Conservation (phyloP, 2,113 vertebrate species). For the Oryzias javanicus region DNA sequence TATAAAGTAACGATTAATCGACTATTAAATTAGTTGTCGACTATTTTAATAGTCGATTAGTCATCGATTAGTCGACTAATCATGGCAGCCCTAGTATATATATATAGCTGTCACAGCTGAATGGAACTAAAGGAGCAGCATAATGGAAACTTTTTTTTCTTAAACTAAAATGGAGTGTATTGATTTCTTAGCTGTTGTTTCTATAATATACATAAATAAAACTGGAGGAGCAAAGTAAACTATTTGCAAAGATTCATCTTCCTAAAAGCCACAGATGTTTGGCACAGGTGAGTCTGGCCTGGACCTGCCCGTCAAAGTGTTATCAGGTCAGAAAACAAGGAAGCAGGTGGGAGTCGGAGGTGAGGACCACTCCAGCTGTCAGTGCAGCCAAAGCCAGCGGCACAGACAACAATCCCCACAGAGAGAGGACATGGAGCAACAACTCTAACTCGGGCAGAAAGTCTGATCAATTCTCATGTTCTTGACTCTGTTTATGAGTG, state of each 20-base stretch:
- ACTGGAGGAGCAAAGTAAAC: background rate
- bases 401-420: conserved; percentile 34
- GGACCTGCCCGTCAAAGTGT: conserved; percentile 43
- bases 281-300: conserved; percentile 24
- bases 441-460: conserved; percentile 11
- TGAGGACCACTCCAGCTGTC: conserved; percentile 59
- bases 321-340: conserved; percentile 61
- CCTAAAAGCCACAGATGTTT: conserved; percentile 40
- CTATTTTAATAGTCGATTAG: no score
- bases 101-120: no score
- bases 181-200: no score
- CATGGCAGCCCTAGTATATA: no score
- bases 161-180: no score
- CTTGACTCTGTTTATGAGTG: conserved; percentile 26
- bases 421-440: background rate
- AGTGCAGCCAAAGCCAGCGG: conserved; percentile 16
- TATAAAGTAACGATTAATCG: no score
- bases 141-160: no score
- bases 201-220: no score
- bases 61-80: no score
- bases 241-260: conserved; percentile 22
- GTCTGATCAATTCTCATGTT: conserved; percentile 21
- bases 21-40: no score
- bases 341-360: conserved; percentile 52
- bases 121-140: no score